Evolutionary conservation across 2,888 invertebrate species (phyloP).

Genomic region (Anagyrus pseudococci): DNA sequence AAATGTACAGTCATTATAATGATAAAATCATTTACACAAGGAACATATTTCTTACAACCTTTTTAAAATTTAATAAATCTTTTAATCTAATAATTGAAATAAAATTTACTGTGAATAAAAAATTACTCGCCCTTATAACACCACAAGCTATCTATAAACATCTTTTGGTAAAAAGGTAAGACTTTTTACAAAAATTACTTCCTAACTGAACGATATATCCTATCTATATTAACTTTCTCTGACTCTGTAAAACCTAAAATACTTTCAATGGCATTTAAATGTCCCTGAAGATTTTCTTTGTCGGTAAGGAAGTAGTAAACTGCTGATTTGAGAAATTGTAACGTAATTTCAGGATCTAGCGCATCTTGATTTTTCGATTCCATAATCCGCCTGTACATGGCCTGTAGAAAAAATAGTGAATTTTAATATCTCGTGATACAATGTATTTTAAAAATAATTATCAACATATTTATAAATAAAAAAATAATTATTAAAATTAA

Average conservation of each 20-base stretch:
- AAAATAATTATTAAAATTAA: background rate
- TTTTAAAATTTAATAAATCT: no score
- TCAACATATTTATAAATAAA: no score
- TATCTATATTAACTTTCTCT: slow-evolving; percentile 82
- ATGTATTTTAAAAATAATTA: no score
- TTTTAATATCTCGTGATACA: no score
- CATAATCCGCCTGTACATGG: slow-evolving; percentile 84
- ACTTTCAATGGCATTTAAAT: slow-evolving; percentile 88
- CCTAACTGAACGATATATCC: slow-evolving; percentile 57
- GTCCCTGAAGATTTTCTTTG: slow-evolving; percentile 86
- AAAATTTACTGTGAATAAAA: background rate
- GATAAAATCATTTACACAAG: no score
- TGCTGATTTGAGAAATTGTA: slow-evolving; percentile 92
- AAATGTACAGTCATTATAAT: no score
- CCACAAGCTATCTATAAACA: slow-evolving; percentile 1
- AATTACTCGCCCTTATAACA: background rate
- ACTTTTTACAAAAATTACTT: slow-evolving; percentile 48
- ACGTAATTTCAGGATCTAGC: slow-evolving; percentile 88
- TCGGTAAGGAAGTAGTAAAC: slow-evolving; percentile 92
- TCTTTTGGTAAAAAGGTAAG: slow-evolving; percentile 24
- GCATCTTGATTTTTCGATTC: slow-evolving; percentile 78
- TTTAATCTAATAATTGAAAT: no score
- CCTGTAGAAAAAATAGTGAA: slow-evolving; percentile 64
- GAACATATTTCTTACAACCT: no score
- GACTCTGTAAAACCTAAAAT: slow-evolving; percentile 86